These are phyloP conservation scores for Urechis unicinctus DNA, from an alignment of 2,888 invertebrate genomes.

Conservation along the genomic window DNA sequence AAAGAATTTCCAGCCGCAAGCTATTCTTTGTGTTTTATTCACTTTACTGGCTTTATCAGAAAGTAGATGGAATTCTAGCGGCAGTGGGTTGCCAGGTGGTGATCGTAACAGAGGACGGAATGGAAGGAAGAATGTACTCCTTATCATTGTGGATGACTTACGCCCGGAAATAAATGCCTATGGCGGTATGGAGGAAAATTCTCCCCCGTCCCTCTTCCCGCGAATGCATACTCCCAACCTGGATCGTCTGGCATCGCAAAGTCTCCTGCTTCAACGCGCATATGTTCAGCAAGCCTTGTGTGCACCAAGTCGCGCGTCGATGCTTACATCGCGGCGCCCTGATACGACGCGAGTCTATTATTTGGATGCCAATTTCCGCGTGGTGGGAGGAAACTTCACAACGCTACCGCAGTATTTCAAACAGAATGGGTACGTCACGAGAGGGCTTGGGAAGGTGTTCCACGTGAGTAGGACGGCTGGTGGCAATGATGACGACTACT, in stretches of 20 bases:
- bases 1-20: too few species aligned
- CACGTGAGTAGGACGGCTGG: too few species aligned
- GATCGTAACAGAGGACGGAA: too few species aligned
- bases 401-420: slow-evolving; percentile 25
- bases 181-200: too few species aligned
- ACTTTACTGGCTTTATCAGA: too few species aligned
- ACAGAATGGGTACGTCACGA: slow-evolving; percentile 18
- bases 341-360: slow-evolving; percentile 24
- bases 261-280: slow-evolving; percentile 19
- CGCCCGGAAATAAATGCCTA: too few species aligned
- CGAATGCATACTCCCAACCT: slow-evolving; percentile 23
- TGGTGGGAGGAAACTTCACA: slow-evolving; percentile 22
- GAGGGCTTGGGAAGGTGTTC: slow-evolving; percentile 24
- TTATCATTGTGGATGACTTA: too few species aligned
- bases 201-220: too few species aligned
- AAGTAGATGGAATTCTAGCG: too few species aligned
- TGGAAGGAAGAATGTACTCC: too few species aligned
- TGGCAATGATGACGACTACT: slow-evolving; percentile 17
- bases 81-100: too few species aligned
- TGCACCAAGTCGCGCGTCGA: slow-evolving; percentile 21
- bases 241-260: slow-evolving; percentile 17
- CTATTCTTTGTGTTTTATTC: too few species aligned
- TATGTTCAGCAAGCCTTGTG: slow-evolving; percentile 19
- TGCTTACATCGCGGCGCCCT: slow-evolving; percentile 23
- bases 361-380: slow-evolving; percentile 16